Percentiles rank a stretch among this genome's conserved stretches.
These are phyloP conservation scores for Conopomorpha cramerella DNA, from an alignment of 1,140 invertebrate genomes.

Conservation along the genomic window DNA sequence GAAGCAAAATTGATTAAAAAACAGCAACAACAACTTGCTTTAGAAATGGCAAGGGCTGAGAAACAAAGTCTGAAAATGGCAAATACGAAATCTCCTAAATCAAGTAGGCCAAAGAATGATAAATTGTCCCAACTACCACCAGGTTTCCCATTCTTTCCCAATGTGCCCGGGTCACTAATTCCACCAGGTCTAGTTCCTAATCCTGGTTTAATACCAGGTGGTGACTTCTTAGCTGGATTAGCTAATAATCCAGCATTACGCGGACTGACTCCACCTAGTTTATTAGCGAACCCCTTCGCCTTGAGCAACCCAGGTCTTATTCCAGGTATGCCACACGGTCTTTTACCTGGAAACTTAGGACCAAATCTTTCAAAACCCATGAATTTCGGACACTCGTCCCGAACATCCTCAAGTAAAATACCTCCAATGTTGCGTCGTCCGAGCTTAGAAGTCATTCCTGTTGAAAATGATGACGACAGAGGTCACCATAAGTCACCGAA, in stretches of 20 bases:
- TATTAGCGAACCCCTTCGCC: constrained; percentile 52
- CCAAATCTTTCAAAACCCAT: constrained; percentile 38
- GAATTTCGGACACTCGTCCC: constrained; percentile 60
- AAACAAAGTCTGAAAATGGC: constrained; percentile 38
- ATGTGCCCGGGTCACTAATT: constrained; percentile 55
- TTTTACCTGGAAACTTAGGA: constrained; percentile 54
- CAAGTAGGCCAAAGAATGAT: constrained; percentile 68
- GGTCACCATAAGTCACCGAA: constrained; percentile 39
- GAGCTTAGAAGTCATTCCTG: constrained; percentile 56
- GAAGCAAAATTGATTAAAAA: constrained; percentile 52
- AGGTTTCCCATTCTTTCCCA: constrained; percentile 59
- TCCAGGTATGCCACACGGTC: constrained; percentile 55
- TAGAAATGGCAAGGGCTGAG: constrained; percentile 37
- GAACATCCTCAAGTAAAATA: constrained; percentile 52
- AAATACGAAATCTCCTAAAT: constrained; percentile 33
- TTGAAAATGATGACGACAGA: constrained; percentile 48
- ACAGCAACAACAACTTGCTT: constrained; percentile 41
- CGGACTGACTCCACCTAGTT: constrained; percentile 32
- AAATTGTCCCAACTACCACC: constrained; percentile 54
- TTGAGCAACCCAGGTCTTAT: constrained; percentile 43
- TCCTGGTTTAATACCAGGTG: constrained; percentile 57
- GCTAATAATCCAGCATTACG: constrained; percentile 46
- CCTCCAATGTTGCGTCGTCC: constrained; percentile 50
- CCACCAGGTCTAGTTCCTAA: constrained; percentile 59
- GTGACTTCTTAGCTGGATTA: constrained; percentile 37